phyloP scores from a whole-genome alignment of 2,888 invertebrate genomes.

The Rapana venosa region DNA sequence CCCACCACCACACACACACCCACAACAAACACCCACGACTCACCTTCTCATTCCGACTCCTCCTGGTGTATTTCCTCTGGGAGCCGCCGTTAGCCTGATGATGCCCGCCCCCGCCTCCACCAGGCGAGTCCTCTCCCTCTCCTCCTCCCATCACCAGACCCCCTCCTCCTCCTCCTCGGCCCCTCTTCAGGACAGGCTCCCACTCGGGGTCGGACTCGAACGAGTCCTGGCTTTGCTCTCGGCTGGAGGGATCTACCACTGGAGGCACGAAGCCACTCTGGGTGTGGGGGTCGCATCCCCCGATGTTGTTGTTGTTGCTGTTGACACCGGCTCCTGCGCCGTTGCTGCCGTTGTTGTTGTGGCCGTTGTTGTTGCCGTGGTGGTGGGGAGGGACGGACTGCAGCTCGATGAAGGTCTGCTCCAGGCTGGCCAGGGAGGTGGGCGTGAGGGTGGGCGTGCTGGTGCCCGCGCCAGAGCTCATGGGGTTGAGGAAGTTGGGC shows the following conservation, averaged over 20 bases:
- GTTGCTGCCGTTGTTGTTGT: too few species aligned
- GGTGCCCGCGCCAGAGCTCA: slow-evolving; percentile 83
- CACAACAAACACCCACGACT: neutral
- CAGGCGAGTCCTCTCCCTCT: neutral
- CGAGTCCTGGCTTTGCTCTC: slow-evolving; percentile 60
- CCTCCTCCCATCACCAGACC: slow-evolving; percentile 25
- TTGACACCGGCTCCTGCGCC: neutral
- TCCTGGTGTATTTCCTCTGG: slow-evolving; percentile 51
- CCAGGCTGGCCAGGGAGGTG: slow-evolving; percentile 92
- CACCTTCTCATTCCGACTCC: slow-evolving; percentile 52
- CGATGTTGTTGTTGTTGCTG: too few species aligned
- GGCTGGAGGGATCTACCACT: slow-evolving; percentile 65
- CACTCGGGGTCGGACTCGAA: slow-evolving; percentile 63
- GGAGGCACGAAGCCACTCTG: slow-evolving; percentile 97
- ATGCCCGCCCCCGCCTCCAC: neutral
- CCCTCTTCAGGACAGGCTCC: slow-evolving; percentile 57
- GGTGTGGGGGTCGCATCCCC: slow-evolving; percentile 62
- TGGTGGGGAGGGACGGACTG: slow-evolving; percentile 79
- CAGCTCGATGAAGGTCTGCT: slow-evolving; percentile 93
- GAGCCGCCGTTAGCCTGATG: slow-evolving; percentile 42
- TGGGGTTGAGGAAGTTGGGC: slow-evolving; percentile 81
- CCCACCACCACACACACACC: neutral
- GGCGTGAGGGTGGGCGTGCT: slow-evolving; percentile 95
- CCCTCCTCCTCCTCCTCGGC: slow-evolving; percentile 18
- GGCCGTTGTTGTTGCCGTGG: too few species aligned